These are phyloP conservation scores for Tetrapedia diversipes DNA, from an alignment of 2,888 invertebrate genomes.

Conservation along the genomic window DNA sequence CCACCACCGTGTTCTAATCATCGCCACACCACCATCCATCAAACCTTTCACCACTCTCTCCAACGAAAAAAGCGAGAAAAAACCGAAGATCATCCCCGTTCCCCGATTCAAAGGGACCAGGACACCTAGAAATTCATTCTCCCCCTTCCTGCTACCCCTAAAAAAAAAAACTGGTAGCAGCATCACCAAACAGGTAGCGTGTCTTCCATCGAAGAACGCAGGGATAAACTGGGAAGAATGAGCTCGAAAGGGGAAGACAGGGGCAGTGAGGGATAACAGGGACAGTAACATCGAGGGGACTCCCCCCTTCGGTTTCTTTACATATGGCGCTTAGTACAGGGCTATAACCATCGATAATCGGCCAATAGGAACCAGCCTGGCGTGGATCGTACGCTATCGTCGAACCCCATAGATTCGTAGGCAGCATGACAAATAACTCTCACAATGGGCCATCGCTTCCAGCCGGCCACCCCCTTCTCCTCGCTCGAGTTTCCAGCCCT, in stretches of 20 bases:
- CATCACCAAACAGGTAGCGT: conserved; percentile 25
- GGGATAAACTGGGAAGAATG: not conserved
- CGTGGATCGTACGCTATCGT: conserved; percentile 66
- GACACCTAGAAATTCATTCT: too few relatives aligned
- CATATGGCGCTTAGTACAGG: conserved; percentile 72
- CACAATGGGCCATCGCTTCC: conserved; percentile 78
- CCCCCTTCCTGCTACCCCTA: too few relatives aligned
- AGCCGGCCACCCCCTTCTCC: conserved; percentile 46
- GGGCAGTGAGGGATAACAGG: conserved; percentile 8
- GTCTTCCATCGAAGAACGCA: not conserved
- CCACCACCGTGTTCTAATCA: too few relatives aligned
- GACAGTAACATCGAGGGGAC: conserved; percentile 1
- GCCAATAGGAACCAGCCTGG: conserved; percentile 74
- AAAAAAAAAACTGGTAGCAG: conserved; percentile 5
- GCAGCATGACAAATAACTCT: conserved; percentile 81
- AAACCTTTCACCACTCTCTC: not conserved
- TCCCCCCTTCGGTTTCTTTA: conserved; percentile 57
- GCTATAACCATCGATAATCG: conserved; percentile 79
- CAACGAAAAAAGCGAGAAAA: too few relatives aligned
- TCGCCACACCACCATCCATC: not conserved
- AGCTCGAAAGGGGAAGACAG: not conserved
- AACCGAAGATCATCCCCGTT: too few relatives aligned
- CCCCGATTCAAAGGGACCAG: too few relatives aligned
- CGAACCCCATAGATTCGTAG: conserved; percentile 75
- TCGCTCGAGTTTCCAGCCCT: conserved; percentile 59